A percentile compares a stretch with the other conserved stretches of the same genome.
Evolutionary conservation across 2,797 vertebrate species (phyloP).

Genomic region (Tamandua tetradactyla): DNA sequence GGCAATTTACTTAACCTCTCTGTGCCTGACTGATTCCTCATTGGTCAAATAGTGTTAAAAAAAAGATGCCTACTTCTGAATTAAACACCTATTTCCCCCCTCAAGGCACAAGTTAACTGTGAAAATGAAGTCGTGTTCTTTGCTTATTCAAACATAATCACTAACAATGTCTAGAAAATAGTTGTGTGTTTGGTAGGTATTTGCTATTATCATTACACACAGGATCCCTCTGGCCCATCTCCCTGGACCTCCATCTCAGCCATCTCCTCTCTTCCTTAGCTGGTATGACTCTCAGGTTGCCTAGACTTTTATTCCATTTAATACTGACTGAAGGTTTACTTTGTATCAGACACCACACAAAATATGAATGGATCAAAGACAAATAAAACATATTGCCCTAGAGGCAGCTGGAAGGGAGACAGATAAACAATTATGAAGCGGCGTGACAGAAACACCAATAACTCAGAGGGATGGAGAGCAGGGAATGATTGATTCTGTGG

Average conservation of each 20-base stretch:
- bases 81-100: too few species aligned
- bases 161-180: not conserved
- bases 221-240: rapidly evolving
- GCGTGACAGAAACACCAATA: not conserved
- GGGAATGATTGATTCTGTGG: not conserved
- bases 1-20: not conserved
- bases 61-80: not conserved
- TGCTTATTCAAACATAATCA: not conserved
- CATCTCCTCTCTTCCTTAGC: not conserved
- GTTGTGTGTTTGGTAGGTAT: not conserved
- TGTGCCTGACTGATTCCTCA: not conserved
- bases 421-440: not conserved
- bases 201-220: not conserved
- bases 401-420: not conserved
- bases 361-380: constrained; percentile 15
- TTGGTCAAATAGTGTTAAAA: not conserved
- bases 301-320: not conserved
- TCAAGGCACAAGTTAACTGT: not conserved
- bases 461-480: not conserved
- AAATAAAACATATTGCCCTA: not conserved
- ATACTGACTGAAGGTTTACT: not conserved
- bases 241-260: not conserved
- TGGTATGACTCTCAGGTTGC: not conserved
- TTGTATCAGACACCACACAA: not conserved
- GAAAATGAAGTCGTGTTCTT: not conserved